Evolutionary conservation across 2,888 invertebrate genomes (phyloP).

Genomic region (Drosophila mulleri): DNA sequence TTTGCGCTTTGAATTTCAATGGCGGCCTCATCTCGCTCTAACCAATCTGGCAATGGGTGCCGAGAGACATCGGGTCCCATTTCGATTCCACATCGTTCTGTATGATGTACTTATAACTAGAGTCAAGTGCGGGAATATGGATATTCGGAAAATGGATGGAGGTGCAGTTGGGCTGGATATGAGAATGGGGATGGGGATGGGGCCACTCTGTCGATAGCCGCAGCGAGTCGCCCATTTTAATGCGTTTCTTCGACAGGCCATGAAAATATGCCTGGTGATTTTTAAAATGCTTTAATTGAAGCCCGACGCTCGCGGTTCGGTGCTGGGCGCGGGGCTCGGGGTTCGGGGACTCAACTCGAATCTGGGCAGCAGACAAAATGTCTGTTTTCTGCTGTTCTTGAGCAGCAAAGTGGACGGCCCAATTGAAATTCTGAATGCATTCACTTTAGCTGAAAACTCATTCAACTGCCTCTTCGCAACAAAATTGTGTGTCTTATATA

Average conservation of each 20-base stretch:
- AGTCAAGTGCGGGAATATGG: conserved; percentile 66
- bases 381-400: conserved; percentile 72
- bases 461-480: conserved; percentile 21
- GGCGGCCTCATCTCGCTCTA: conserved; percentile 51
- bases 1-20: conserved; percentile 83
- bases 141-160: conserved; percentile 10
- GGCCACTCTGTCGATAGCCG: conserved; percentile 21
- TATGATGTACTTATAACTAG: conserved; percentile 72
- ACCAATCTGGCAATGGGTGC: conserved; percentile 59
- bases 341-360: conserved; percentile 30
- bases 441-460: conserved; percentile 64
- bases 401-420: conserved; percentile 71
- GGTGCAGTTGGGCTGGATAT: conserved; percentile 9
- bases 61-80: conserved; percentile 47
- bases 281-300: conserved; percentile 79
- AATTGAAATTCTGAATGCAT: conserved; percentile 77
- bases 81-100: conserved; percentile 60
- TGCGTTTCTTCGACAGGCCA: conserved; percentile 77
- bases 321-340: background rate
- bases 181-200: conserved; percentile 1
- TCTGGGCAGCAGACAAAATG: conserved; percentile 69
- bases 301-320: conserved; percentile 13
- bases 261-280: conserved; percentile 80
- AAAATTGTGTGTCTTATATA: conserved; percentile 6
- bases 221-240: conserved; percentile 76